These are phyloP conservation scores for Mactra quadrangularis DNA, from an alignment of 1,140 invertebrate species.

Conservation along the genomic window DNA sequence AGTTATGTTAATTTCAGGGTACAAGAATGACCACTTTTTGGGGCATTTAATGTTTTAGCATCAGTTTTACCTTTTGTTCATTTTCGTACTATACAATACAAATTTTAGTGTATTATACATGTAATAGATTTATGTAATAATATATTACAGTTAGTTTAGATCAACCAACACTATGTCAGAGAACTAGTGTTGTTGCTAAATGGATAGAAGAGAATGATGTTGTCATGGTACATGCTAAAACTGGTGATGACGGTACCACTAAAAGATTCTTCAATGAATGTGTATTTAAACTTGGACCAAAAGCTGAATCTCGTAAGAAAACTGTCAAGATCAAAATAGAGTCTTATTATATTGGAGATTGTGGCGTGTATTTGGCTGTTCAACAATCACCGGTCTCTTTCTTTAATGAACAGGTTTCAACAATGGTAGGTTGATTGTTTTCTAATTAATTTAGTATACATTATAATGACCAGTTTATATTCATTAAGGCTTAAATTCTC, in stretches of 20 bases:
- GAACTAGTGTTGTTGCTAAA: not conserved
- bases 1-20: not conserved
- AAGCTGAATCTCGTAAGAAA: slow-evolving; percentile 2
- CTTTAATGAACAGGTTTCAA: slow-evolving; percentile 34
- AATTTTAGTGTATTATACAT: no score
- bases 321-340: slow-evolving; percentile 28
- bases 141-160: slow-evolving; percentile 36
- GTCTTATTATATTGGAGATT: slow-evolving; percentile 28
- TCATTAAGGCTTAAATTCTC: not conserved
- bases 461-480: not conserved
- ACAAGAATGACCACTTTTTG: not conserved
- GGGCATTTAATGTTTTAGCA: no score
- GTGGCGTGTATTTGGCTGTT: slow-evolving; percentile 35
- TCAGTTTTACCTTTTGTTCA: no score
- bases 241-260: not conserved
- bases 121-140: no score
- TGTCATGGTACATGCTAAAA: slow-evolving; percentile 22
- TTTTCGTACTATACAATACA: no score
- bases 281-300: slow-evolving; percentile 36
- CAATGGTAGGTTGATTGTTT: slow-evolving; percentile 45
- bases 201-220: slow-evolving; percentile 24
- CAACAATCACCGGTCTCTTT: slow-evolving; percentile 37
- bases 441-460: no score
- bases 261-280: slow-evolving; percentile 5
- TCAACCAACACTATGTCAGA: slow-evolving; percentile 7